A percentile compares a stretch with the other conserved stretches of the same genome.
These are phyloP conservation scores for Parauchenoglanis ngamensis DNA, from an alignment of 2,797 vertebrate species.

Conservation along the genomic window DNA sequence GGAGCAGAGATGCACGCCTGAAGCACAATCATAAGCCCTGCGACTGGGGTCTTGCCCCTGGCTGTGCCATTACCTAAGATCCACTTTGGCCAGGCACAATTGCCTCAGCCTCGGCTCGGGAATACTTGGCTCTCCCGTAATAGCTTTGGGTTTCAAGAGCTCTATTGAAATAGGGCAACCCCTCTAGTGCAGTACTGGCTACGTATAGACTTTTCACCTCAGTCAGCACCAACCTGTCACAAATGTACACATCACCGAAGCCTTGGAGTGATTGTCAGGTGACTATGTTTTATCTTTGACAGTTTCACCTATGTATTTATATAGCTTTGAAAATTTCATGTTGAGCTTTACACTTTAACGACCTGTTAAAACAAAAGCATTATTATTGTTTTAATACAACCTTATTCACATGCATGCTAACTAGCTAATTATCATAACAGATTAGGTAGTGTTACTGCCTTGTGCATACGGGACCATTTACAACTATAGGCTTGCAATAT, in stretches of 20 bases:
- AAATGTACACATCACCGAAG: not conserved
- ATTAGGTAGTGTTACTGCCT: not conserved
- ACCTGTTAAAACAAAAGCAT: not conserved
- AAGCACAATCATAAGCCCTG: conserved; percentile 24
- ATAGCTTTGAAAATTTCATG: not conserved
- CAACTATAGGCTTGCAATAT: not conserved
- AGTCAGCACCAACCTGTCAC: not conserved
- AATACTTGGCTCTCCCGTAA: not conserved
- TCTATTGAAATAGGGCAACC: not conserved
- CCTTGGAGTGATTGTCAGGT: not conserved
- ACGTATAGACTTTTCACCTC: not conserved
- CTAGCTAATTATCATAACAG: not conserved
- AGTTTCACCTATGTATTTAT: not conserved
- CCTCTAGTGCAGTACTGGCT: not conserved
- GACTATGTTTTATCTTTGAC: not conserved
- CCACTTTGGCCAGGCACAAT: not conserved
- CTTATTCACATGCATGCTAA: not conserved
- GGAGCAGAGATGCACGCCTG: not conserved
- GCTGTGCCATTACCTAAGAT: not conserved
- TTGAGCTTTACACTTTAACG: no score
- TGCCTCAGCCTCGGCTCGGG: not conserved
- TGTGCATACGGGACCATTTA: not conserved
- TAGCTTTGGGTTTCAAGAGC: not conserved
- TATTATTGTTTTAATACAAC: no score
- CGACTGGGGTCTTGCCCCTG: conserved; percentile 11